These are phyloP conservation scores for Meandrusa payeni DNA, from an alignment of 2,888 invertebrate genomes.

Conservation along the genomic window DNA sequence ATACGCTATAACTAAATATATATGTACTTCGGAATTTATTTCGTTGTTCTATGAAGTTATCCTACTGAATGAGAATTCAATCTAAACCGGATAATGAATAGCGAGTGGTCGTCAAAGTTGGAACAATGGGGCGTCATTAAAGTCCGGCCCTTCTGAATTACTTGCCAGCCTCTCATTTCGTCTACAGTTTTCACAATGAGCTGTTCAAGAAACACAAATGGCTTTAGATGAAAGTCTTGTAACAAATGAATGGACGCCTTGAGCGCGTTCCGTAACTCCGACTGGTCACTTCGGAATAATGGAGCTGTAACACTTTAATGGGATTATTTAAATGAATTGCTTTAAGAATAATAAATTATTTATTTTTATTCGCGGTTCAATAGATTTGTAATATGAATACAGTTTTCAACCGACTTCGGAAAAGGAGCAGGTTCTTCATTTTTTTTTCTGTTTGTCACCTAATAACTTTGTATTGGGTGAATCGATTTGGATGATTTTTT, in stretches of 20 bases:
- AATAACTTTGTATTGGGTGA: too few species aligned
- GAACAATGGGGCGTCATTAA: slow-evolving; percentile 15
- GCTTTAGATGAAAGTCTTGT: slow-evolving; percentile 5
- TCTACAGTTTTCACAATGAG: slow-evolving; percentile 4
- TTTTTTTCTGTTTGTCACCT: too few species aligned
- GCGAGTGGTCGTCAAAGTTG: slow-evolving; percentile 11
- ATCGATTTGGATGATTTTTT: too few species aligned
- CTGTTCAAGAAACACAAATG: slow-evolving; percentile 16
- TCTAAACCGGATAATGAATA: too few species aligned
- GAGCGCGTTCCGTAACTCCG: slow-evolving; percentile 1
- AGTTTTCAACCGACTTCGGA: too few species aligned
- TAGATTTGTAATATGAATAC: too few species aligned
- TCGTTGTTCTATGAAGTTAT: not conserved
- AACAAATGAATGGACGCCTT: slow-evolving; percentile 6
- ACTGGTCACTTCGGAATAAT: slow-evolving; percentile 9
- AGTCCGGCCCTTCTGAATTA: slow-evolving; percentile 4
- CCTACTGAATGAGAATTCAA: too few species aligned
- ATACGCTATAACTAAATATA: too few species aligned
- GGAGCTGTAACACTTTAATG: not conserved
- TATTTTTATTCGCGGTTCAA: too few species aligned
- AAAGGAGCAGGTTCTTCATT: too few species aligned
- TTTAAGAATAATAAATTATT: too few species aligned
- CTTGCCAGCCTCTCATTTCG: slow-evolving; percentile 2
- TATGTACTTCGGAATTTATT: not conserved
- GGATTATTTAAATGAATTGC: not conserved